A percentile compares a stretch with the other conserved stretches of the same genome.
These are phyloP conservation scores for Agonopterix subpropinquella DNA, from an alignment of 2,888 invertebrate species.

Conservation along the genomic window DNA sequence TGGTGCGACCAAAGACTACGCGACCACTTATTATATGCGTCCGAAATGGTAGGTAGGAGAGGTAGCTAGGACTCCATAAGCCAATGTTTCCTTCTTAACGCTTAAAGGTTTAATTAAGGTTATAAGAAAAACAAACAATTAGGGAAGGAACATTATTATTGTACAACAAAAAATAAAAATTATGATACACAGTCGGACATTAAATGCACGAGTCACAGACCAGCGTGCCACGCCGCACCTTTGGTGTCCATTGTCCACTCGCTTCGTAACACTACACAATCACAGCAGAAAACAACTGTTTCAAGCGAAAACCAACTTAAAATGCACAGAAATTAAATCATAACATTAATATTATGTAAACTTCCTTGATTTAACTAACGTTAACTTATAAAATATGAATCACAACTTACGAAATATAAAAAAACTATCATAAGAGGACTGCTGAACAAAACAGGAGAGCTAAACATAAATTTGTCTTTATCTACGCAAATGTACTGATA, in stretches of 20 bases:
- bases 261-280: constrained; percentile 1
- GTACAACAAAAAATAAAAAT: constrained; percentile 48
- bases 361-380: constrained; percentile 21
- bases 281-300: constrained; percentile 11
- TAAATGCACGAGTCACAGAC: constrained; percentile 39
- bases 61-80: too few relatives aligned
- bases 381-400: constrained; percentile 32
- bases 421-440: constrained; percentile 12
- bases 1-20: too few relatives aligned
- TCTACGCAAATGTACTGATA: not conserved
- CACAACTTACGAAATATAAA: constrained; percentile 25
- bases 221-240: constrained; percentile 26
- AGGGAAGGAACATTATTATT: constrained; percentile 57
- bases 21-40: too few relatives aligned
- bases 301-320: constrained; percentile 20
- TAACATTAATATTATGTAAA: constrained; percentile 11
- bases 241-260: constrained; percentile 12
- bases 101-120: too few relatives aligned
- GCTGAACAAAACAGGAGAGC: not conserved
- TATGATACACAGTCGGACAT: constrained; percentile 46
- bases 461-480: not conserved
- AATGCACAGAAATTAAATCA: constrained; percentile 15
- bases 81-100: too few relatives aligned
- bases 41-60: too few relatives aligned
- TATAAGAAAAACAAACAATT: constrained; percentile 25